Conservation (phyloP, 2,797 vertebrate genomes). For the Harpagifer antarcticus region DNA sequence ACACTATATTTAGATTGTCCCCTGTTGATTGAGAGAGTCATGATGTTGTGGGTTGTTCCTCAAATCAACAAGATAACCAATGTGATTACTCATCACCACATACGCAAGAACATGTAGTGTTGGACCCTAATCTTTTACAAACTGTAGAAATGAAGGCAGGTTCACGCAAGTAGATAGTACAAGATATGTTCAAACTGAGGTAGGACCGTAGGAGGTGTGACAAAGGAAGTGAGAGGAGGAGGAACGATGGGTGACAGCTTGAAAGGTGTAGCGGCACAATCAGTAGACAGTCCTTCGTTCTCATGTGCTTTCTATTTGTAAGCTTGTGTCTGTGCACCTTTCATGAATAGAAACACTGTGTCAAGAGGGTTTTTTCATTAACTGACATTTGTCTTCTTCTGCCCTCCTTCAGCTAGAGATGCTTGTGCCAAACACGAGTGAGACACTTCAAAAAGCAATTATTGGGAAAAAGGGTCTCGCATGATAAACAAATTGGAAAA, state of each 20-base stretch:
- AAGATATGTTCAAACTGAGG: background rate
- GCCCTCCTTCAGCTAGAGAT: slow-evolving; percentile 7
- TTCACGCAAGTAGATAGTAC: background rate
- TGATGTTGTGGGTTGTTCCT: slow-evolving; percentile 3
- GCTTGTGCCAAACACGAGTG: background rate
- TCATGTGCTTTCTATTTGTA: background rate
- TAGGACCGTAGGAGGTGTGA: background rate
- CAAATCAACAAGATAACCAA: slow-evolving; percentile 1
- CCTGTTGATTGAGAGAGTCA: background rate
- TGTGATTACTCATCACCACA: slow-evolving; percentile 6
- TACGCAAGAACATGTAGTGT: background rate
- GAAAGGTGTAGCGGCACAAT: slow-evolving; percentile 6
- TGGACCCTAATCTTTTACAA: slow-evolving; percentile 2
- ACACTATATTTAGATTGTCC: background rate
- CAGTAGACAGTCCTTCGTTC: background rate
- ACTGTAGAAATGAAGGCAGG: background rate
- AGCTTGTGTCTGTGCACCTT: slow-evolving; percentile 1
- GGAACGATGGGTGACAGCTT: background rate
- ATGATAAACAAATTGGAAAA: slow-evolving; percentile 33
- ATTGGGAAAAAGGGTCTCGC: slow-evolving; percentile 10
- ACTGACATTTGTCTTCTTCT: slow-evolving; percentile 24
- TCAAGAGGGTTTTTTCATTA: slow-evolving; percentile 26
- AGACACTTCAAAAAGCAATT: slow-evolving; percentile 39
- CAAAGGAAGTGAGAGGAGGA: slow-evolving; percentile 2
- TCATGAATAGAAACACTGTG: background rate